Base-by-base conservation (phyloP, 1,140 invertebrate species). In the Leptopilina clavipes region DNA sequence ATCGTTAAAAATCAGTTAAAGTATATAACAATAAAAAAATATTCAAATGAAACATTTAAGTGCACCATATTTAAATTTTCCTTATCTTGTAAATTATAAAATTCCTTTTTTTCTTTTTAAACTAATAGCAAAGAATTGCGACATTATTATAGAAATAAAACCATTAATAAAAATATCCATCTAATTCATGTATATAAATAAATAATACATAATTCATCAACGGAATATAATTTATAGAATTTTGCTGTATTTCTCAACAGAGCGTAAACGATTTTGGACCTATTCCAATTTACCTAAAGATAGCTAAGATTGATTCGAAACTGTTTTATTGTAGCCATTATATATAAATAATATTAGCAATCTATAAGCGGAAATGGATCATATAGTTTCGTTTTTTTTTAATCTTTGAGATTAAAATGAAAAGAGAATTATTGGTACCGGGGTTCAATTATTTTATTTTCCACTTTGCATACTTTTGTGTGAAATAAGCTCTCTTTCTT, bases 401-500 rank as follows among this genome's bases (percentile, higher is more conserved):
- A n/a, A n/a, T n/a, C n/a, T n/a, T 52, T 17, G 14, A 52, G n/a
- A 52, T 52, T 52, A 52, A 52, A 52, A 8, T 2, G 14, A n/a
- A 17, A 17, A 52, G 48, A 52, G 45, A 52, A 52, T 52, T 52
- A 52, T 52, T 17, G 48, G 48, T 8, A 1, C n/a, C 12, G n/a
- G 3, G 9, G n/a, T 52, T n/a, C 14, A 52, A 52, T 52, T 52
- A 52, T 52, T 14, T 10, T 37, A 65, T 65, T 65, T 22, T 3
- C 7, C 25, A 31, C 22, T 65, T 31, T 65, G 19, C 59, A 65
- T 37, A 31, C n/a, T 31, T 65, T n/a, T 31, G 10, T 31, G 3
- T 65, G 6, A 65, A 65, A 65, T 37, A 11, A 31, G 59, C 59
- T 65, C 12, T 52, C 12, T 52, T 65, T 65, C 59, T 65, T 65